Base-by-base conservation (phyloP, 2,797 vertebrate genomes). In the Oophaga sylvatica region DNA sequence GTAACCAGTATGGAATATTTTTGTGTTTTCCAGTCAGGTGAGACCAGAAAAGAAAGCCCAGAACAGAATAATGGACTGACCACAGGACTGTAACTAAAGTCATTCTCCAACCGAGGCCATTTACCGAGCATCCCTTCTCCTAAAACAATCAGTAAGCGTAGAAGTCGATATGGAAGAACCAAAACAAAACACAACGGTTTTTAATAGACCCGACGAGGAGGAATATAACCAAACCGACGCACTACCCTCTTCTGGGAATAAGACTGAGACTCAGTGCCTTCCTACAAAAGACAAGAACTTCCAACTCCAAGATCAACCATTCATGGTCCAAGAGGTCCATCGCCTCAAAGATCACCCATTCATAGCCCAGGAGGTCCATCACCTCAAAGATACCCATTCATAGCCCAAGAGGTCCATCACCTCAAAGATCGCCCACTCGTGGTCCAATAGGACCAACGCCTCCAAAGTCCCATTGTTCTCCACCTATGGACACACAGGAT, bases 41-140 rank as follows among this genome's bases (percentile, higher is more conserved):
- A 95, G 35, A 31, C 92, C 91, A 94, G 93, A 92, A 95, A 94
- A 88, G 93, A 95, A 26, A 76, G 91, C 84, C 91, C 92, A 45
- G 90, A 81, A 88, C 78, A 93, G 45, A 92, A 88, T 78, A 80
- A 91, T 87, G 93, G 92, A 90, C 89, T 92, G 88, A 91, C 93
- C 93, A 92, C 92, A 93, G 90, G 91, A 91, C 91, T 84, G 92
- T 90, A 48, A 73, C 91, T 82, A 89, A 91, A 16, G 56, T 93
- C 41, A 45, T 92, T 90, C 90, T 93, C 91, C 94, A 93, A 81
- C 92, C 90, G 77, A 94, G 91, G 88, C 87, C 84, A 8, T 83
- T 89, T 59, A 89, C 83, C 1, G 90, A 90, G 4, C 90, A 90
- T 89, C 90, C 68, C n/a, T 90, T 87, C 90, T 93, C 29, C 93